Evolutionary conservation across 2,888 invertebrate genomes (phyloP).

Genomic region (Brachypterus glaber): DNA sequence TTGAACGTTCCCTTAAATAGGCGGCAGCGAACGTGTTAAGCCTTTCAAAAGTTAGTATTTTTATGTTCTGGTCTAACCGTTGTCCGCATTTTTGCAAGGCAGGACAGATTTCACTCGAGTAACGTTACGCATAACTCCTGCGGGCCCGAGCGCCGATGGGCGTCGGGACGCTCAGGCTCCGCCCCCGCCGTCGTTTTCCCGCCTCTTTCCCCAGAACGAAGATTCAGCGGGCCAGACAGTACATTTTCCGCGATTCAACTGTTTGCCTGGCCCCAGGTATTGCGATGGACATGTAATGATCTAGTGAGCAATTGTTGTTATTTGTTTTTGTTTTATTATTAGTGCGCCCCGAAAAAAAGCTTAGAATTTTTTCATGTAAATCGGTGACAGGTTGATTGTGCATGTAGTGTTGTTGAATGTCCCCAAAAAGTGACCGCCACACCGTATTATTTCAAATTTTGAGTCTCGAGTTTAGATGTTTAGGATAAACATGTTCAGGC

Average conservation of each 20-base stretch:
- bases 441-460: not conserved
- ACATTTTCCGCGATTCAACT: conserved; percentile 19
- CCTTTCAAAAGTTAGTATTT: no score
- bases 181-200: conserved; percentile 23
- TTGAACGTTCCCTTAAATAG: no score
- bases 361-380: no score
- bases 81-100: no score
- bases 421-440: not conserved
- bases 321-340: conserved; percentile 15
- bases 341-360: no score
- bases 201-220: conserved; percentile 25
- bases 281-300: conserved; percentile 18
- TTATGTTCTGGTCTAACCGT: no score
- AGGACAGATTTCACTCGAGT: no score
- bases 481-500: conserved; percentile 13
- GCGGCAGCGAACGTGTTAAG: no score
- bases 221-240: conserved; percentile 10
- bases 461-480: no score
- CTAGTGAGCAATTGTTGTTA: conserved; percentile 17
- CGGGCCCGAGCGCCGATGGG: no score
- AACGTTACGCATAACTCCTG: no score
- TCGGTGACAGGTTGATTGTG: conserved; percentile 4
- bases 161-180: conserved; percentile 22
- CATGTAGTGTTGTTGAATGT: conserved; percentile 8
- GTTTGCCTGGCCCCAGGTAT: conserved; percentile 8